Conservation (phyloP, 2,888 invertebrate species). For the Chironomus tentans region DNA sequence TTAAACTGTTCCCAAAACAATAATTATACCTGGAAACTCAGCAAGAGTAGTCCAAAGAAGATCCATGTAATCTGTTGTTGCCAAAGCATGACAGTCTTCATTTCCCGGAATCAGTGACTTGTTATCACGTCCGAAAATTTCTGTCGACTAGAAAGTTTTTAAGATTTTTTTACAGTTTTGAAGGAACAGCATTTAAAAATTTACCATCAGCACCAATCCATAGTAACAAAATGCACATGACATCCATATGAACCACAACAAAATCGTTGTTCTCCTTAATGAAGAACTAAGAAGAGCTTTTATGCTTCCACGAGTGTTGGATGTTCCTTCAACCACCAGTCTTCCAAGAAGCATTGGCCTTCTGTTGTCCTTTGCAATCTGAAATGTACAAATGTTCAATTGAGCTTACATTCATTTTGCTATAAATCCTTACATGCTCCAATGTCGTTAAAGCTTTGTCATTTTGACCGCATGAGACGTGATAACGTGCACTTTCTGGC, state of each 20-base stretch:
- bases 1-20: not conserved
- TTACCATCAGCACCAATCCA: slow-evolving; percentile 71
- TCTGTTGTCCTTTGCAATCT: slow-evolving; percentile 79
- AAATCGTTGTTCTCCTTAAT: slow-evolving; percentile 69
- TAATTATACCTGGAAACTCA: slow-evolving; percentile 61
- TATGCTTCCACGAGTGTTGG: slow-evolving; percentile 51
- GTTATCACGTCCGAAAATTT: slow-evolving; percentile 52
- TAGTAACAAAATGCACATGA: slow-evolving; percentile 93
- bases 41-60: slow-evolving; percentile 88
- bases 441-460: slow-evolving; percentile 78
- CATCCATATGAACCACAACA: slow-evolving; percentile 94
- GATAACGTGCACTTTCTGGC: slow-evolving; percentile 85
- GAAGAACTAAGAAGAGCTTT: slow-evolving; percentile 69
- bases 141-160: slow-evolving; percentile 56
- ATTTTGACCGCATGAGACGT: slow-evolving; percentile 76
- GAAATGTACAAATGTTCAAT: slow-evolving; percentile 29
- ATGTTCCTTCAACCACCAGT: slow-evolving; percentile 67
- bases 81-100: slow-evolving; percentile 58
- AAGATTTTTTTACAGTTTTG: not conserved
- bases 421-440: slow-evolving; percentile 50
- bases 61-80: slow-evolving; percentile 84
- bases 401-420: not conserved
- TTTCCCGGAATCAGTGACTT: slow-evolving; percentile 34
- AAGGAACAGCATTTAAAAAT: not conserved
- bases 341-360: slow-evolving; percentile 80